These are phyloP conservation scores for Phaethon lepturus DNA, from an alignment of 2,113 vertebrate genomes.

Conservation along the genomic window DNA sequence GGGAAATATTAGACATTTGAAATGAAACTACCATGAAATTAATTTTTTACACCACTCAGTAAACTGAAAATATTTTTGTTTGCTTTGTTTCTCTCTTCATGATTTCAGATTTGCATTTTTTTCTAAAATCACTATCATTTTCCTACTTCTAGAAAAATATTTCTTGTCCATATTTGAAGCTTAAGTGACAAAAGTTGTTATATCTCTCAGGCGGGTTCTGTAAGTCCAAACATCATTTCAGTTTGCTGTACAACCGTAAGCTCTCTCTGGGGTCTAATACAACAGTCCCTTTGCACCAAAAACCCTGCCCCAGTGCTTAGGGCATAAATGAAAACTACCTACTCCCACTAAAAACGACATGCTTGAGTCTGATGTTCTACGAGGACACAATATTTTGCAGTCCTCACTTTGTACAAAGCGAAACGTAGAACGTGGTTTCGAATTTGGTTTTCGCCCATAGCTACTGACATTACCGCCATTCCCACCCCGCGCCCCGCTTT, in stretches of 20 bases:
- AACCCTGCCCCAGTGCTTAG: not conserved
- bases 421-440: not conserved
- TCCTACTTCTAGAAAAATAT: not conserved
- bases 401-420: not conserved
- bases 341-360: fast-evolving
- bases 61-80: not conserved
- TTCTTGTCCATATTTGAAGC: not conserved
- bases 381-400: not conserved
- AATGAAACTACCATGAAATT: not conserved
- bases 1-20: not conserved
- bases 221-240: not conserved
- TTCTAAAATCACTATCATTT: not conserved
- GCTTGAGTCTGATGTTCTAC: not conserved
- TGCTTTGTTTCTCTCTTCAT: not conserved
- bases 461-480: not conserved
- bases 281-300: not conserved
- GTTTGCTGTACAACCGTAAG: not conserved
- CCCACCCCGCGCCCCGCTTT: not conserved
- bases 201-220: not conserved
- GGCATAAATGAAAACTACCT: not conserved
- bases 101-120: not conserved
- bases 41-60: not conserved
- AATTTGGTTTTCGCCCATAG: not conserved
- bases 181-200: not conserved
- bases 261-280: not conserved